Base-by-base conservation (phyloP, 2,888 invertebrate genomes). In the Oligia fasciuncula region DNA sequence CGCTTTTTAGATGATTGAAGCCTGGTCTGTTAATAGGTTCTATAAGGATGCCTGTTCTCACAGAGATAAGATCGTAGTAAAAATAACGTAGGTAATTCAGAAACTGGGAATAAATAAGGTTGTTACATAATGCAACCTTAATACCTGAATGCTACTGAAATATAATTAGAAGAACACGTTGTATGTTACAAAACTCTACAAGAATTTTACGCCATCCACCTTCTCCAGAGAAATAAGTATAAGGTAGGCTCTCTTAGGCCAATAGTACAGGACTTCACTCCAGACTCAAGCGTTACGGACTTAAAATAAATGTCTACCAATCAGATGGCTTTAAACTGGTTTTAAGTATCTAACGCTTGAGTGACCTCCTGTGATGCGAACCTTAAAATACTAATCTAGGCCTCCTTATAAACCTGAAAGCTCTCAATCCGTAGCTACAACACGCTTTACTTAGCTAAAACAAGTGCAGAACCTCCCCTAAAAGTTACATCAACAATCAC, bases 401-500 rank as follows among this genome's bases (percentile, higher is more conserved):
- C 0, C 9, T 35, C 2, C 11, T 29, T 19, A 0, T 29, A 51
- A 51, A 54, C 43, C 13, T n/a, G 8, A 49, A 29, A 43, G 14
- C 3, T 11, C 46, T 54, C 19, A 67, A 51, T n/a, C 29, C n/a
- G 6, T 51, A 68, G 19, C 60, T 9, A 4, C 17, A 46, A 0
- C 13, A 35, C 13, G 35, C 23, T 65, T 40, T 4, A 23, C 29
- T 19, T 14, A 43, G 17, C n/a, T 40, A 6, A 65, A 72, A 68
- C 51, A 66, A 80, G 8, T n/a, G 23, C 43, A 65, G 0, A 78
- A 73, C 17, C 54, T 54, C 40, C 43, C 70, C 49, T 70, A 51
- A 73, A 80, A 75, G 35, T 69, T 35, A 78, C 54, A 77, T 65
- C 63, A 77, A 70, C 63, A 75, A 68, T 40, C 14, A 57, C 13